These are phyloP conservation scores for Regulus satrapa DNA, from an alignment of 2,113 vertebrate genomes.

Conservation along the genomic window DNA sequence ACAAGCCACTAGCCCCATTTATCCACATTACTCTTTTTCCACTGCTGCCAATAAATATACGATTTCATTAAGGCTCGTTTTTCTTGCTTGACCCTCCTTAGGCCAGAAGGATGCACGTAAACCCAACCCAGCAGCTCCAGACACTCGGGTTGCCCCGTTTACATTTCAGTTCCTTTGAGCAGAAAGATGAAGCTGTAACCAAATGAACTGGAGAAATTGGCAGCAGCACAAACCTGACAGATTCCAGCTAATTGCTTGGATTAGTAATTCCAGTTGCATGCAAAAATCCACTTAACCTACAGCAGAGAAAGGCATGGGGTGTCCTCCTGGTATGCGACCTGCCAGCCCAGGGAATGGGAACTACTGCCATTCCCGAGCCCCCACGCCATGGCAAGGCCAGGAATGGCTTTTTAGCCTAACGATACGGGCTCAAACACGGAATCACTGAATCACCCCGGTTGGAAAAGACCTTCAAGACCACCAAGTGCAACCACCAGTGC, in stretches of 20 bases:
- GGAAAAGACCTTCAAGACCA: not conserved
- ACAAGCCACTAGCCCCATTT: not conserved
- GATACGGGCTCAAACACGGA: not conserved
- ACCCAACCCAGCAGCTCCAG: not conserved
- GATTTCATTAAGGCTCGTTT: not conserved
- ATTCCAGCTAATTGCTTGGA: conserved; percentile 14
- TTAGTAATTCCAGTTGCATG: not conserved
- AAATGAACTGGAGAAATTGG: not conserved
- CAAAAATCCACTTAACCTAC: not conserved
- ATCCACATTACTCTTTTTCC: not conserved
- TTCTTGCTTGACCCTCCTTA: not conserved
- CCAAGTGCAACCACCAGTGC: not conserved
- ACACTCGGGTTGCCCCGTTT: not conserved
- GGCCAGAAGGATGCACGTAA: not conserved
- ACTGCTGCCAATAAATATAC: not conserved
- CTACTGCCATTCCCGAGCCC: not conserved
- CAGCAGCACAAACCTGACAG: not conserved
- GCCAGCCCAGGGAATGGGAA: rapidly evolving
- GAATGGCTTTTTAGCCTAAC: not conserved
- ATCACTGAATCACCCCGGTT: not conserved
- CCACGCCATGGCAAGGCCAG: rapidly evolving
- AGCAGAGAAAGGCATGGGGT: not conserved
- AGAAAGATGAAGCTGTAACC: not conserved
- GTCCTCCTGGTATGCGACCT: not conserved
- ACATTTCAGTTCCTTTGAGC: not conserved